Evolutionary conservation across 37 sponge, comb jelly and placozoan species (phyloP), one percentile per base, ranked within the genome.

Genomic region (Chondrosia reniformis): DNA sequence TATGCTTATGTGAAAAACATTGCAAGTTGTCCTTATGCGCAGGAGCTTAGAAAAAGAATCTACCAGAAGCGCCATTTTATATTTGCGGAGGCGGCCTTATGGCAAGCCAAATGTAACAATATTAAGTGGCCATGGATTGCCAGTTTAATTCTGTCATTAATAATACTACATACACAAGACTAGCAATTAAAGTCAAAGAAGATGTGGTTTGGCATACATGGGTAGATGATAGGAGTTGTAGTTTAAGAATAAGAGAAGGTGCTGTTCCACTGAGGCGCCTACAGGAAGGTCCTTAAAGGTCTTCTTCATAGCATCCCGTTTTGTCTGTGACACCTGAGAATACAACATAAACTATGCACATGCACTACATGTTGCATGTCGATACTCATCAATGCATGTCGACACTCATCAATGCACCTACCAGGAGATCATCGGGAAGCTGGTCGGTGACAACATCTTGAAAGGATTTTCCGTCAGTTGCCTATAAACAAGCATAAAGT

Each of bases 151-250:
- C 15, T 12, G 17, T 49, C 15, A 19, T 17, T 49, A 17, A 49
- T 19, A 12, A 49, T 49, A 49, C 54, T 49, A 49, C 54, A 49
- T 17, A 49, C 54, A 49, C 72, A 58, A 89, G 7, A 87, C 2
- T 61, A n/a, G n/a, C n/a, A n/a, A n/a, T n/a, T n/a, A n/a, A n/a
- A n/a, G n/a, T n/a, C n/a, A n/a, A n/a, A n/a, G n/a, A n/a, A 82
- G 77, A 76, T 91, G 77, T 39, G 88, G 88, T 56, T 67, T 83
- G 24, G 92, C 88, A 56, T 89, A 97, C 92, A 93, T 88, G 32
- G 97, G 92, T 15, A 97, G 89, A 64, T 93, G 94, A 72, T 93
- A 85, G 61, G 69, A 76, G 83, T 97, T 93, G 84, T 97, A 89
- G 66, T 82, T 67, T 9, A 97, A 64, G 63, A 82, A 93, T 37